Percentiles rank a stretch among this genome's conserved stretches.
phyloP scores from a whole-genome alignment of 53 echinoderm and acorn worm genomes.

The Apostichopus leukothele region DNA sequence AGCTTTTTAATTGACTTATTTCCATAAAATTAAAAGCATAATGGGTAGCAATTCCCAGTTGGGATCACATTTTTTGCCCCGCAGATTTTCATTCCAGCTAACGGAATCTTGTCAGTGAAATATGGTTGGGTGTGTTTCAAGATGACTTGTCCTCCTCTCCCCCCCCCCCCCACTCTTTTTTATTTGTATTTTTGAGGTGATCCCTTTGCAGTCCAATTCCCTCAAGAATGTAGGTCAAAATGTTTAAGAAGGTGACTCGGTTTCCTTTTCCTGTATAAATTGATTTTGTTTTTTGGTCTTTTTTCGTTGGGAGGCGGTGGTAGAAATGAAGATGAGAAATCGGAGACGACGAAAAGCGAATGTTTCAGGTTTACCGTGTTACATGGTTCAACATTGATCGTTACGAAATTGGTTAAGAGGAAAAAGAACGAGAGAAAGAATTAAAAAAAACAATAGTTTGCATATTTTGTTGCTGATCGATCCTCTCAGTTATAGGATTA shows the following conservation, averaged over 20 bases:
- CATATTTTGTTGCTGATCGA: no score
- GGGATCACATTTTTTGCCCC: neutral
- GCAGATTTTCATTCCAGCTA: constrained; percentile 1
- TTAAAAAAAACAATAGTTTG: no score
- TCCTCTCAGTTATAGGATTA: no score
- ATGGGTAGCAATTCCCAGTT: neutral
- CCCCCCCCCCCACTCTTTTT: no score
- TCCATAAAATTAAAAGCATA: constrained; percentile 18
- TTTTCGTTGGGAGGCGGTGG: no score
- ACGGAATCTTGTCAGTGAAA: neutral
- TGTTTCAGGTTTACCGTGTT: neutral
- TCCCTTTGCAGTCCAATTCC: constrained; percentile 12
- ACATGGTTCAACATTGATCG: neutral
- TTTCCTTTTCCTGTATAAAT: constrained; percentile 3
- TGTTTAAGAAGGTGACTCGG: constrained; percentile 3
- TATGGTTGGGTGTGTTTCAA: neutral
- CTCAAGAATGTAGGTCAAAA: constrained; percentile 9
- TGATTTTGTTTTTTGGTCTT: neutral
- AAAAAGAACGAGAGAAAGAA: no score
- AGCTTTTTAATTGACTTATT: constrained; percentile 14
- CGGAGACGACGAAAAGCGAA: neutral
- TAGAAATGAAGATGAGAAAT: neutral
- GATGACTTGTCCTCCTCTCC: no score
- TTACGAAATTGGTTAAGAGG: neutral
- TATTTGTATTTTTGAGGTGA: neutral